phyloP scores from a whole-genome alignment of 1,140 invertebrate species.

The Dinothrombium tinctorium region DNA sequence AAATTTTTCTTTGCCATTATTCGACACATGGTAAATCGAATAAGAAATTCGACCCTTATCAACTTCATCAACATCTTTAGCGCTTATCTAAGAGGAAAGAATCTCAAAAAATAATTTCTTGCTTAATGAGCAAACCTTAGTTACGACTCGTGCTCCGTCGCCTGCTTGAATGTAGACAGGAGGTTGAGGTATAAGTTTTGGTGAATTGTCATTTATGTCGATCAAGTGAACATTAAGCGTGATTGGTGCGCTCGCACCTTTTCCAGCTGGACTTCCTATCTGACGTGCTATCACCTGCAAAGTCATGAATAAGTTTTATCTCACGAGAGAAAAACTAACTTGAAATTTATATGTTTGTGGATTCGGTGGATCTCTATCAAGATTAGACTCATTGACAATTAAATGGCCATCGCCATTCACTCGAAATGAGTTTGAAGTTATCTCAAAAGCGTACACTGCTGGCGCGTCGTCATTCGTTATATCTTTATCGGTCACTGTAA shows the following conservation, averaged over 20 bases:
- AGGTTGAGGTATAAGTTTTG: slow-evolving; percentile 42
- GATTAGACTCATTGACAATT: slow-evolving; percentile 50
- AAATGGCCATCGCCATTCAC: slow-evolving; percentile 45
- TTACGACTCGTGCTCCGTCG: slow-evolving; percentile 43
- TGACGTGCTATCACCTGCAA: slow-evolving; percentile 41
- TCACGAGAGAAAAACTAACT: slow-evolving; percentile 19
- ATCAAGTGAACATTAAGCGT: slow-evolving; percentile 48
- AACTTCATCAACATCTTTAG: slow-evolving; percentile 58
- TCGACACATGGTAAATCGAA: slow-evolving; percentile 64
- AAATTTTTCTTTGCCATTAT: slow-evolving; percentile 61
- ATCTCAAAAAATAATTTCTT: background rate
- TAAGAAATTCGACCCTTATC: slow-evolving; percentile 55
- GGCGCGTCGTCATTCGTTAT: slow-evolving; percentile 47
- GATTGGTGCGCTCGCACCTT: slow-evolving; percentile 49
- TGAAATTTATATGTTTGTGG: slow-evolving; percentile 56
- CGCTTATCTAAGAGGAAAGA: slow-evolving; percentile 22
- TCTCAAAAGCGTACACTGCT: slow-evolving; percentile 45
- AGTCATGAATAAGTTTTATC: slow-evolving; percentile 1
- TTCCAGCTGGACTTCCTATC: slow-evolving; percentile 29
- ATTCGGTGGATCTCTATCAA: slow-evolving; percentile 65
- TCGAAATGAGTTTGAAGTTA: slow-evolving; percentile 57
- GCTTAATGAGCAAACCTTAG: slow-evolving; percentile 28
- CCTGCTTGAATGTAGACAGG: slow-evolving; percentile 55
- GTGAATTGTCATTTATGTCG: slow-evolving; percentile 64
- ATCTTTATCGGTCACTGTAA: slow-evolving; percentile 53